Base-by-base conservation (phyloP, 1,140 invertebrate genomes). In the Lepidostoma basale region DNA sequence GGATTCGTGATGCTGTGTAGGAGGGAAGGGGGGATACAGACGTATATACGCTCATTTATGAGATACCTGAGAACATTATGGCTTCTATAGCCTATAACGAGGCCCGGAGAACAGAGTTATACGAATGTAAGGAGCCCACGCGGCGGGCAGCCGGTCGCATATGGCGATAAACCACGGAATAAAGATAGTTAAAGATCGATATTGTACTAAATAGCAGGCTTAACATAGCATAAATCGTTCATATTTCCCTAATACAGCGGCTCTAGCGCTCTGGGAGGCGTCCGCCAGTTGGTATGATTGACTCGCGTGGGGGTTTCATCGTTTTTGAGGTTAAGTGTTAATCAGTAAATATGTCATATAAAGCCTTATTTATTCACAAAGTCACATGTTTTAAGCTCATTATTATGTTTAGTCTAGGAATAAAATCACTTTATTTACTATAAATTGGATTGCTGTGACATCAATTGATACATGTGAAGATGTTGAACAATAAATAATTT, bases 201-300 rank as follows among this genome's bases (percentile, higher is more conserved):
- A 39, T 58, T 40, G 23, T 66, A 66, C 58, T 66, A 12, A 66
- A 66, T 58, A 66, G 33, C 26, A 23, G 16, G 28, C 47, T 26
- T 52, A 25, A 54, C 23, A 65, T 10, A 23, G 30, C 52, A 26
- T 54, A 49, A 49, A 63, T 22, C 58, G 39, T 25, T 26, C 26
- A 12, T 12, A 12, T 18, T 25, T 30, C n/a, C n/a, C 33, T 18
- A 28, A 54, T 56, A 16, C 33, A 18, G 14, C 9, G 26, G 14
- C 16, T 20, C 18, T 12, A n/a, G 18, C 52, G 28, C 52, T 33
- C 28, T 33, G 52, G 28, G 52, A 56, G 28, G 45, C 12, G 22
- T 8, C 4, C n/a, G 8, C 12, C 3, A 20, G 44, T 47, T 47
- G 5, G 4, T 16, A 23, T 28, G 49, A 28, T 30, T 26, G 49